Base-by-base conservation (phyloP, 2,113 vertebrate species). In the Phaetusa simplex region DNA sequence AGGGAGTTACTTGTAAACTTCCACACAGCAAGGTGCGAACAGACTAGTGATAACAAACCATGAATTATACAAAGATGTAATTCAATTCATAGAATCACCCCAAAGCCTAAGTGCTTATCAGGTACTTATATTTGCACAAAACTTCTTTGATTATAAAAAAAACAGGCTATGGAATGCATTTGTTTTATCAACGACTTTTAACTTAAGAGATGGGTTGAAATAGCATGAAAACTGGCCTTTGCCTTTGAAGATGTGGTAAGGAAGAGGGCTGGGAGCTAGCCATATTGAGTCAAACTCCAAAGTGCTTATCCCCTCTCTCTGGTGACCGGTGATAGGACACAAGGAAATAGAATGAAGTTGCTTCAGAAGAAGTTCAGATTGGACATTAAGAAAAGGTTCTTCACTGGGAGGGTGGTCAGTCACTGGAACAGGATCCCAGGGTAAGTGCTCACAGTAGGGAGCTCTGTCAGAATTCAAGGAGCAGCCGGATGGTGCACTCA, bases 351-450 rank as follows among this genome's bases (percentile, higher is more conserved):
- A 92, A 74, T 1, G 2, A 49, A 36, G 17, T 7, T 62, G 23
- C 0, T 0, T 8, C 56, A 62, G 8, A 6, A 5, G 9, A 74
- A 85, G 17, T 49, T 88, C 66, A 32, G 6, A 16, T 0, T 71
- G 74, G 17, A 36, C 10, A 18, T 15, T 26, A 62, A 19, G n/a
- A 65, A 82, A 82, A 66, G 2, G 14, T 5, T 62, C 36, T n/a
- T 56, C 4, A 1, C 8, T 26, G 43, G 1, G n/a, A 71, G 12
- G 2, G 5, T 53, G 22, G 5, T 13, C 0, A 0, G 17, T 61
- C 26, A 29, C 55, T 70, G 53, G 14, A 84, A 45, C 18, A 77
- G 43, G 4, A 1, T 90, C 18, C 36, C 18, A 21, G 23, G 32
- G 38, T 36, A 80, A 86, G 9, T 1, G 5, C 18, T 49, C 72